A percentile compares a stretch with the other conserved stretches of the same genome.
These are phyloP conservation scores for Phacellophora camtschatica DNA, from an alignment of 30 jellyfish, hydroid and myxozoan genomes.

Conservation along the genomic window DNA sequence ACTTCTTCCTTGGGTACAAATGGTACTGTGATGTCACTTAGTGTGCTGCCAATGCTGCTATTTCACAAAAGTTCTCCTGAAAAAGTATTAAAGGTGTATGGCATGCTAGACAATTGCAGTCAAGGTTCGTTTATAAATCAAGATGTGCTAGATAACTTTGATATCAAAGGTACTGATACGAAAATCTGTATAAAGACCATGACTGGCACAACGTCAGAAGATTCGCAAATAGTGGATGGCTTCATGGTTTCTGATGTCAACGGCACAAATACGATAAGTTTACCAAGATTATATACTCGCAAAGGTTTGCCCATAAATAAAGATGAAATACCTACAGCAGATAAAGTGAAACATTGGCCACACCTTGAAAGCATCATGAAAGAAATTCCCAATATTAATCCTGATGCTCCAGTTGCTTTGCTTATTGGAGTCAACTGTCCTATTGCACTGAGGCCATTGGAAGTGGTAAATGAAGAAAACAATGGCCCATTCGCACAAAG, in stretches of 20 bases:
- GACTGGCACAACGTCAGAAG: conserved; percentile 34
- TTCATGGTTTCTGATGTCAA: conserved; percentile 22
- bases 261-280: conserved; percentile 3
- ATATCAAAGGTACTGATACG: not conserved
- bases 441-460: conserved; percentile 8
- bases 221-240: conserved; percentile 14
- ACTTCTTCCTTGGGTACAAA: not conserved
- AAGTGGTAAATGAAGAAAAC: not conserved
- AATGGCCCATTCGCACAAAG: conserved; percentile 37
- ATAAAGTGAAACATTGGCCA: conserved; percentile 14
- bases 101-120: no score
- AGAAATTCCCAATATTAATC: not conserved
- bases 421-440: conserved; percentile 33
- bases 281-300: conserved; percentile 16
- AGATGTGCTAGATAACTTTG: not conserved
- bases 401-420: conserved; percentile 19
- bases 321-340: conserved; percentile 36
- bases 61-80: no score
- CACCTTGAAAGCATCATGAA: not conserved
- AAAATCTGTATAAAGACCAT: conserved; percentile 14
- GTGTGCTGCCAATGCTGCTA: no score
- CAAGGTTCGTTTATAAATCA: conserved; percentile 18
- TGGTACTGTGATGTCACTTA: not conserved
- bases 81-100: no score
- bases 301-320: not conserved